These are phyloP conservation scores for Liolophura sinensis DNA, from an alignment of 1,140 invertebrate species.

Conservation along the genomic window DNA sequence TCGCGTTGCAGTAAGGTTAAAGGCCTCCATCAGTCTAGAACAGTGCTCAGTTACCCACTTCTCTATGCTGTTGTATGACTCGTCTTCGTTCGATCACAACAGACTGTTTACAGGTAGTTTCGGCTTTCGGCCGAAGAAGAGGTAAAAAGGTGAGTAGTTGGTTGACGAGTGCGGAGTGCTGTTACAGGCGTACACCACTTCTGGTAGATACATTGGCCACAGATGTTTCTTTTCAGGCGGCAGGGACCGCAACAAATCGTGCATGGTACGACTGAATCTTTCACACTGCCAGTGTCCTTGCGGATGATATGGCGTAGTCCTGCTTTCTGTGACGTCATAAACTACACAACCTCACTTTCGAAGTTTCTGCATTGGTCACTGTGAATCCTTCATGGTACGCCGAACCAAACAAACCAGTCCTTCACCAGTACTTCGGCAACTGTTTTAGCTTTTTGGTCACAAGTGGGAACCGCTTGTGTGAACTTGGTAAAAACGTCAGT, in stretches of 20 bases:
- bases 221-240: neutral
- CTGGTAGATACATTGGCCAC: constrained; percentile 3
- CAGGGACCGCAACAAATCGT: neutral
- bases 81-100: too few species aligned
- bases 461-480: constrained; percentile 19
- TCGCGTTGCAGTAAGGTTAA: too few species aligned
- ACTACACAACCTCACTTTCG: constrained; percentile 2
- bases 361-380: constrained; percentile 9
- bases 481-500: constrained; percentile 24
- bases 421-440: constrained; percentile 2
- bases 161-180: constrained; percentile 6
- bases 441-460: constrained; percentile 14
- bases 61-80: too few species aligned
- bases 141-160: constrained; percentile 1
- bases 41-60: too few species aligned
- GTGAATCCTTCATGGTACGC: constrained; percentile 6
- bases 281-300: constrained; percentile 8
- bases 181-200: constrained; percentile 6
- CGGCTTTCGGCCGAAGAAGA: constrained; percentile 12
- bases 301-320: constrained; percentile 10
- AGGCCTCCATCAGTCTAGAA: too few species aligned
- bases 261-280: constrained; percentile 2
- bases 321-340: neutral
- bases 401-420: constrained; percentile 4
- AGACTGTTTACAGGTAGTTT: neutral